A percentile compares a stretch with the other conserved stretches of the same genome.
Conservation (phyloP, 2,113 vertebrate species). For the Athene noctua region DNA sequence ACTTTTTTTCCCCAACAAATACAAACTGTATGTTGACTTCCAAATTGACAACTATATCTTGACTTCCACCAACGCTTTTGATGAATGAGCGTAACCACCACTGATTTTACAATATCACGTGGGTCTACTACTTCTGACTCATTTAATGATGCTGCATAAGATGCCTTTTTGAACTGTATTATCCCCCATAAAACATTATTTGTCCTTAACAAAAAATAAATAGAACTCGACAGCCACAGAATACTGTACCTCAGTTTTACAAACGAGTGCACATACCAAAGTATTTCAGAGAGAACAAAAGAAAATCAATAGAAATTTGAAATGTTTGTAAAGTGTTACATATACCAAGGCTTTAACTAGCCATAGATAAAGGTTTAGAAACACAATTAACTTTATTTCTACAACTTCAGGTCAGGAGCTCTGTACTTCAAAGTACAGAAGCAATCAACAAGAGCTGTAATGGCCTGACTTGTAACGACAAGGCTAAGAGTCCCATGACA, state of each 20-base stretch:
- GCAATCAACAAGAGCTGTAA: neutral
- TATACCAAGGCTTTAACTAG: neutral
- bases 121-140: neutral
- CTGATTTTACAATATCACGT: neutral
- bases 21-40: neutral
- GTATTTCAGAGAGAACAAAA: neutral
- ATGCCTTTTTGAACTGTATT: neutral
- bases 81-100: neutral
- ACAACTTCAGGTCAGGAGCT: neutral
- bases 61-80: neutral
- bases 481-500: neutral
- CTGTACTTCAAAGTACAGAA: neutral
- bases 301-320: neutral
- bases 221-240: neutral
- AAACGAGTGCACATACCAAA: neutral
- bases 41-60: neutral
- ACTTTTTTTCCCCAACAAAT: neutral
- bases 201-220: neutral
- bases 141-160: neutral
- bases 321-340: neutral
- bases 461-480: rapidly evolving
- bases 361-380: neutral
- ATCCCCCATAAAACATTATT: neutral
- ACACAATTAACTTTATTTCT: neutral
- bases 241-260: neutral